phyloP scores from a whole-genome alignment of 2,888 invertebrate genomes.

The Drosophila siamana region DNA sequence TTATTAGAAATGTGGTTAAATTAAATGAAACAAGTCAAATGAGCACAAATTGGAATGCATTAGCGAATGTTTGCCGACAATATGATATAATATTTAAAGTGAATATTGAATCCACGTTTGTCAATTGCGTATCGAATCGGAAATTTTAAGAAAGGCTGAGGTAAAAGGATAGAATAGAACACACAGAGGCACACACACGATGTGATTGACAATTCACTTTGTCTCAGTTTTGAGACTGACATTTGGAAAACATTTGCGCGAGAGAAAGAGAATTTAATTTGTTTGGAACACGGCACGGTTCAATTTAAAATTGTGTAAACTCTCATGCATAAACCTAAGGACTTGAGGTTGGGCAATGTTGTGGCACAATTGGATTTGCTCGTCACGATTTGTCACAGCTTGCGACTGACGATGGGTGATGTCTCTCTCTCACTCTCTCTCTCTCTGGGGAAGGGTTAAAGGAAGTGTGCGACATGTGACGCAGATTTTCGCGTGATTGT shows the following conservation, averaged over 20 bases:
- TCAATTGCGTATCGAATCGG: constrained; percentile 61
- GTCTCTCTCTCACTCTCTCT: constrained; percentile 2
- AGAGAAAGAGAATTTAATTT: constrained; percentile 75
- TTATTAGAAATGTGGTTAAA: background rate
- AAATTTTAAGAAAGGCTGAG: constrained; percentile 23
- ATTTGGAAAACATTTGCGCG: constrained; percentile 69
- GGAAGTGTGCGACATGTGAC: constrained; percentile 67
- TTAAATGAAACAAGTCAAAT: background rate
- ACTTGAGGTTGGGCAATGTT: constrained; percentile 51
- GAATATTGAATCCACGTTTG: constrained; percentile 9
- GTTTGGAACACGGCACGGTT: constrained; percentile 71
- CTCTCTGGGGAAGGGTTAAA: constrained; percentile 69
- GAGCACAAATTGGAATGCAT: background rate
- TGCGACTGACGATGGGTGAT: constrained; percentile 5
- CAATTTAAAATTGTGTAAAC: constrained; percentile 79
- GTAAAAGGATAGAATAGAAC: constrained; percentile 41
- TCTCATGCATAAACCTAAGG: constrained; percentile 67
- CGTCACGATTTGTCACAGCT: constrained; percentile 78
- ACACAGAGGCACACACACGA: constrained; percentile 28
- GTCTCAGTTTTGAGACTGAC: constrained; percentile 65
- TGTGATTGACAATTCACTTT: constrained; percentile 81
- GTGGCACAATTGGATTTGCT: constrained; percentile 69
- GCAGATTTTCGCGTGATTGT: constrained; percentile 71
- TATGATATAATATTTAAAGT: background rate
- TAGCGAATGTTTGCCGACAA: background rate